Evolutionary conservation across 92 coral and sea anemone genomes (phyloP).

Genomic region (Epizoanthus rinbou): DNA sequence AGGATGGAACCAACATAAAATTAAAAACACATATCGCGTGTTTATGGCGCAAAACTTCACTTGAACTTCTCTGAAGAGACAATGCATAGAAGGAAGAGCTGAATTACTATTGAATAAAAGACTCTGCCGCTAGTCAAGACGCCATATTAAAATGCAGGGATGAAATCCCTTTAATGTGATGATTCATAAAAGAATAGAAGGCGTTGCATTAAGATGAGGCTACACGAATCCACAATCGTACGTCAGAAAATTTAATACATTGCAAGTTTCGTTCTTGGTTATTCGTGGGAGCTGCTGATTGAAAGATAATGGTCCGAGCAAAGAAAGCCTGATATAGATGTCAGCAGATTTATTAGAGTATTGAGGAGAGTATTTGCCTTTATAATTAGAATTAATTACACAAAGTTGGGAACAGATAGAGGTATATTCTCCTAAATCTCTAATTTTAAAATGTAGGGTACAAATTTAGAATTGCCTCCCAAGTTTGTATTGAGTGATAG

Average conservation of each 20-base stretch:
- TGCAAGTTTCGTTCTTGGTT: slow-evolving; percentile 1
- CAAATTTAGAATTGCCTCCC: background rate
- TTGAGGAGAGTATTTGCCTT: slow-evolving; percentile 13
- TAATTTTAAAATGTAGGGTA: background rate
- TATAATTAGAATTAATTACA: slow-evolving; percentile 19
- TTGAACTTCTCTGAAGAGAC: too few species aligned
- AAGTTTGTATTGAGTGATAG: background rate
- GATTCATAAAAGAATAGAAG: background rate
- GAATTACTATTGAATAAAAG: too few species aligned
- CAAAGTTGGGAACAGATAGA: background rate
- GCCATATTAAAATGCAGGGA: background rate
- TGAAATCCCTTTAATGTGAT: background rate
- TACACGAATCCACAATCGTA: background rate
- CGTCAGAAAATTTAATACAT: slow-evolving; percentile 2
- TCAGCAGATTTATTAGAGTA: slow-evolving; percentile 3
- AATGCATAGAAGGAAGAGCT: too few species aligned
- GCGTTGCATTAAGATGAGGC: background rate
- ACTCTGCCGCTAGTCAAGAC: background rate
- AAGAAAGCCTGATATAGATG: background rate
- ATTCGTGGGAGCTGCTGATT: background rate
- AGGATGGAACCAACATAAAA: too few species aligned
- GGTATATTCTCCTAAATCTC: background rate
- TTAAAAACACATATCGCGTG: too few species aligned
- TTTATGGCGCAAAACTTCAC: too few species aligned
- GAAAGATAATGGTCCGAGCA: background rate